Base-by-base conservation (phyloP, 2,888 invertebrate genomes). In the Myopa testacea region DNA sequence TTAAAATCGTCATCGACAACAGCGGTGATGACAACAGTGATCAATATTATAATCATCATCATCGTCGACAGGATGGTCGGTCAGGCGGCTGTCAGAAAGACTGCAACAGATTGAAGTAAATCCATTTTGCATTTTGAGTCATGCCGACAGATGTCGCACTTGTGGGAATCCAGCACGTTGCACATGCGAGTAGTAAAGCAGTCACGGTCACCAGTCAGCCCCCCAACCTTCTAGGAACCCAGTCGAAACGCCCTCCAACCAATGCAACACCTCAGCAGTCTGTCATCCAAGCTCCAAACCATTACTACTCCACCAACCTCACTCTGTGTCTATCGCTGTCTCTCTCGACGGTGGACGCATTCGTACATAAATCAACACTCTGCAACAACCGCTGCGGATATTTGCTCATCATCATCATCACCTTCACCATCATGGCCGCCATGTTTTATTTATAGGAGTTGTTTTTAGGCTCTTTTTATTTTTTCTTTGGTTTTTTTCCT, bases 321-420 rank as follows among this genome's bases (percentile, higher is more conserved):
- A n/a, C 7, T 19, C 70, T 14, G 26, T 34, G 52, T n/a, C 55
- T 34, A 26, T 16, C 34, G 6, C 70, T 5, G 34, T 10, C 45
- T 45, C 45, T 45, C 4, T 45, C 45, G 26, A 26, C 26, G 26
- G 26, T 26, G 26, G 1, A 26, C 26, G 45, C 45, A 45, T 45
- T 45, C 70, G 12, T 55, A 14, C 70, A 70, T 55, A 70, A 70
- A 70, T 70, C 70, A 70, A 55, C 55, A 70, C 34, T 52, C 45
- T 45, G 3, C 45, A 3, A 3, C 45, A 3, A 8, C 45, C 45
- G 6, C 0, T 10, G 45, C 26, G 26, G 26, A 26, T 26, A 26
- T 26, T 69, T 26, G 55, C 70, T 10, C 14, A 62, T 62, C 3
- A 5, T 10, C 26, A 62, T 10, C 62, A 62, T 62, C 62, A 7